Base-by-base conservation (phyloP, 2,113 vertebrate genomes). In the Pluvialis apricaria region DNA sequence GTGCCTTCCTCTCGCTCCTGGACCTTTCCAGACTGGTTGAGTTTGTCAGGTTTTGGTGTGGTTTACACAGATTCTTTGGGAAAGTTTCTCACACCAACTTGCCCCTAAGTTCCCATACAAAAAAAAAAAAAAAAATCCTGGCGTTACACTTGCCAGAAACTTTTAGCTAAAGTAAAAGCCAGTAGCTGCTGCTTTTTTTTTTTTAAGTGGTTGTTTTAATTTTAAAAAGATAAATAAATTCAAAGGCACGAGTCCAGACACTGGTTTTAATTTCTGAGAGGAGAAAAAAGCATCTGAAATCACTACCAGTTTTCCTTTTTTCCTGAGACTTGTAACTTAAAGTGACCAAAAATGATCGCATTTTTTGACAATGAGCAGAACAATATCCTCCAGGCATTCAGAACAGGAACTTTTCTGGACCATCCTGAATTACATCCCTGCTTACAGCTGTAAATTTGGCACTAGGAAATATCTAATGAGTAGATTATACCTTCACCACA, bases 11-110 rank as follows among this genome's bases (percentile, higher is more conserved):
- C 49, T 76, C n/a, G 11, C 55, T 94, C 78, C 71, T 0, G 0
- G 70, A 92, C 92, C 54, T 82, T 85, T 97, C 91, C 94, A 95
- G 89, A 92, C 91, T 96, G 66, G 83, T 97, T 92, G 89, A 91
- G 78, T 90, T 94, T 92, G 91, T 94, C 4, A 11, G 81, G 83
- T 95, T 97, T 95, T 94, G 54, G 81, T 95, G 96, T 95, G 96
- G 95, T 94, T 97, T 95, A 66, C 64, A 89, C 34, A 82, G 49
- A 97, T 94, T 96, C 78, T 81, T 93, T 96, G 55, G 58, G 87
- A 94, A 97, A 95, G 78, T 96, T 97, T 97, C 97, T 94, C 92
- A 97, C 96, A 95, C 42, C 70, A 86, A 66, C 66, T 92, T 95
- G 86, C 83, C 80, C 94, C 66, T 89, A 68, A 72, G 62, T 97